Percentiles rank a stretch among this genome's conserved stretches.
phyloP scores from a whole-genome alignment of 1,140 invertebrate genomes.

The Agrilus planipennis region DNA sequence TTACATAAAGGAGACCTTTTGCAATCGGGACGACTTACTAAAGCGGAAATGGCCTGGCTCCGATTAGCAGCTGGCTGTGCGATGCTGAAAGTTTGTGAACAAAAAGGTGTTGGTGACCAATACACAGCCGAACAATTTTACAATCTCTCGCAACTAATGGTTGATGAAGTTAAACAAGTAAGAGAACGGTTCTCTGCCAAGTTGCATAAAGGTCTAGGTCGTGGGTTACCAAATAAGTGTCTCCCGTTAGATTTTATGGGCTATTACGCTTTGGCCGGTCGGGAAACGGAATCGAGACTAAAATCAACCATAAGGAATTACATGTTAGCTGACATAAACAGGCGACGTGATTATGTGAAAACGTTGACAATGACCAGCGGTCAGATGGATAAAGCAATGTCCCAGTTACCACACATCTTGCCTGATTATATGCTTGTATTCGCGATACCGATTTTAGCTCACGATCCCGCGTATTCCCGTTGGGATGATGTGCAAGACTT shows the following conservation, averaged over 20 bases:
- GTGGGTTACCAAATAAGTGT: slow-evolving; percentile 75
- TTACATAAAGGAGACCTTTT: slow-evolving; percentile 56
- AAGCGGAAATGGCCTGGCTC: slow-evolving; percentile 86
- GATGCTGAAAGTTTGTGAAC: slow-evolving; percentile 93
- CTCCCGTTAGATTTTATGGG: slow-evolving; percentile 95
- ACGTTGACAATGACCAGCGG: slow-evolving; percentile 47
- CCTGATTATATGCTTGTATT: slow-evolving; percentile 96
- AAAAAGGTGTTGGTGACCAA: slow-evolving; percentile 89
- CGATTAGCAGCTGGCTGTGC: slow-evolving; percentile 83
- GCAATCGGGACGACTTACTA: slow-evolving; percentile 60
- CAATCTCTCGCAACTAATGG: slow-evolving; percentile 81
- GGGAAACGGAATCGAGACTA: slow-evolving; percentile 62
- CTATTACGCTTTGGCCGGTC: slow-evolving; percentile 78
- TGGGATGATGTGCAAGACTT: slow-evolving; percentile 64
- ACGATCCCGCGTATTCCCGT: slow-evolving; percentile 72
- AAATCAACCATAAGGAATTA: slow-evolving; percentile 39
- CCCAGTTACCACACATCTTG: slow-evolving; percentile 72
- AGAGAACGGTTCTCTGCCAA: slow-evolving; percentile 82
- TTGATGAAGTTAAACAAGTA: slow-evolving; percentile 81
- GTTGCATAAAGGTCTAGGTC: slow-evolving; percentile 75
- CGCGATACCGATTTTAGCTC: slow-evolving; percentile 83
- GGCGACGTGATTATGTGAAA: slow-evolving; percentile 84
- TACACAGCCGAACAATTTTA: slow-evolving; percentile 92
- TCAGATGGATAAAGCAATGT: slow-evolving; percentile 51
- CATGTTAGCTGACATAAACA: slow-evolving; percentile 77